Percentiles rank a stretch among this genome's conserved stretches.
phyloP scores from a whole-genome alignment of 2,113 vertebrate genomes.

The Hydropotes inermis region DNA sequence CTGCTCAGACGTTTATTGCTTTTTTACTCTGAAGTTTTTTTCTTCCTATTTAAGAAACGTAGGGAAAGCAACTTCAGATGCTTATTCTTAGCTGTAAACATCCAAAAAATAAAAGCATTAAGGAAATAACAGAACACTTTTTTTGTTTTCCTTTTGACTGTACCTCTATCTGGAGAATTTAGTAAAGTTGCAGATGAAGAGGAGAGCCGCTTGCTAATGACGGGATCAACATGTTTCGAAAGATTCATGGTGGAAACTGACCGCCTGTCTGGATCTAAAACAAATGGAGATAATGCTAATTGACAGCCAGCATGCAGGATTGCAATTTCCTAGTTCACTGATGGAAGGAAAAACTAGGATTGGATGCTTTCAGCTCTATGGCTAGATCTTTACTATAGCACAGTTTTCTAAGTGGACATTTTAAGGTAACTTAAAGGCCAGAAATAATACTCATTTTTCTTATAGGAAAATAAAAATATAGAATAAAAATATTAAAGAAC shows the following conservation, averaged over 20 bases:
- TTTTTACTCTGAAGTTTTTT: slow-evolving; percentile 80
- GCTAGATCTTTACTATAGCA: slow-evolving; percentile 74
- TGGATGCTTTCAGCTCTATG: slow-evolving; percentile 73
- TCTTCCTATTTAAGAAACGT: slow-evolving; percentile 78
- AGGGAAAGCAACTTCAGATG: slow-evolving; percentile 83
- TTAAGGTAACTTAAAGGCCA: slow-evolving; percentile 80
- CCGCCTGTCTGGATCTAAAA: slow-evolving; percentile 95
- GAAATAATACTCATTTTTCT: slow-evolving; percentile 73
- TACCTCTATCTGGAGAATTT: slow-evolving; percentile 98
- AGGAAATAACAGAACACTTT: slow-evolving; percentile 73
- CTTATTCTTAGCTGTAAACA: slow-evolving; percentile 73
- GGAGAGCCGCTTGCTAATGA: slow-evolving; percentile 98
- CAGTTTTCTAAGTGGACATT: slow-evolving; percentile 71
- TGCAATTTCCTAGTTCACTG: slow-evolving; percentile 74
- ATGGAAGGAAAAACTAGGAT: slow-evolving; percentile 68
- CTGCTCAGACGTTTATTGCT: slow-evolving; percentile 78
- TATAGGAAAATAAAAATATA: not conserved
- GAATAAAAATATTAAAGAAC: slow-evolving; percentile 9
- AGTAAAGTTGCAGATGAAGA: slow-evolving; percentile 97
- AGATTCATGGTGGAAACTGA: slow-evolving; percentile 99
- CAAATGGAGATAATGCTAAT: slow-evolving; percentile 84
- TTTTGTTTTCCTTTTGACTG: slow-evolving; percentile 80
- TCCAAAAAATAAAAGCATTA: slow-evolving; percentile 69
- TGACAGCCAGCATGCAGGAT: slow-evolving; percentile 82
- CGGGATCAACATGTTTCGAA: slow-evolving; percentile 95